Percentiles rank a stretch among this genome's conserved stretches.
These are phyloP conservation scores for Notoglanidium macrostoma DNA, from an alignment of 2,797 vertebrate species.

Conservation along the genomic window DNA sequence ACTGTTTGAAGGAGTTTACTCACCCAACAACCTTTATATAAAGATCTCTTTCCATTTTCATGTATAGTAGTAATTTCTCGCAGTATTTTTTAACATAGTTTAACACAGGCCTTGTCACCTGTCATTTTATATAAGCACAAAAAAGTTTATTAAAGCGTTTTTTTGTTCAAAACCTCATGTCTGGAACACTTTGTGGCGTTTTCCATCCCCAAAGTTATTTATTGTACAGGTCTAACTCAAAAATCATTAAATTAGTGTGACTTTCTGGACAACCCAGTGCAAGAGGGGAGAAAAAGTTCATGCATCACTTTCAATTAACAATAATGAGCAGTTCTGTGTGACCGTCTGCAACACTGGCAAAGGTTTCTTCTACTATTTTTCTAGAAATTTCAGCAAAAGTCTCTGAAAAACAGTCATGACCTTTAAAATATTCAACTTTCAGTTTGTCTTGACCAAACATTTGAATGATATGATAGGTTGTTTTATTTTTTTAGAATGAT, in stretches of 20 bases:
- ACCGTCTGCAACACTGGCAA: background rate
- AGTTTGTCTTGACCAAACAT: background rate
- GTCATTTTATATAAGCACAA: background rate
- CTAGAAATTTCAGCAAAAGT: background rate
- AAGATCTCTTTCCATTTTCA: background rate
- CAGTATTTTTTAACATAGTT: conserved; percentile 3
- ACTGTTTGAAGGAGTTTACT: background rate
- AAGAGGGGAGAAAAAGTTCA: conserved; percentile 28
- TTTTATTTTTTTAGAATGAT: background rate
- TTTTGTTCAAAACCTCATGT: background rate
- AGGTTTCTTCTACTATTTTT: background rate
- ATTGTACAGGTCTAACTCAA: conserved; percentile 4
- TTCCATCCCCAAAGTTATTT: background rate
- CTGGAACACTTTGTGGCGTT: background rate
- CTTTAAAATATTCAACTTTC: background rate
- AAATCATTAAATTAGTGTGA: conserved; percentile 30
- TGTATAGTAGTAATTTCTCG: background rate
- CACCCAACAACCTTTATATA: background rate
- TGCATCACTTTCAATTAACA: conserved; percentile 42
- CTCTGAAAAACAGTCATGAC: background rate
- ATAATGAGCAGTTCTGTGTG: conserved; percentile 42
- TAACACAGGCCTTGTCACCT: background rate
- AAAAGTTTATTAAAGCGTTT: background rate
- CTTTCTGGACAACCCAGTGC: background rate
- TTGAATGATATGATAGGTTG: background rate